phyloP scores from a whole-genome alignment of 1,140 invertebrate species.

The Brachionus sp. region DNA sequence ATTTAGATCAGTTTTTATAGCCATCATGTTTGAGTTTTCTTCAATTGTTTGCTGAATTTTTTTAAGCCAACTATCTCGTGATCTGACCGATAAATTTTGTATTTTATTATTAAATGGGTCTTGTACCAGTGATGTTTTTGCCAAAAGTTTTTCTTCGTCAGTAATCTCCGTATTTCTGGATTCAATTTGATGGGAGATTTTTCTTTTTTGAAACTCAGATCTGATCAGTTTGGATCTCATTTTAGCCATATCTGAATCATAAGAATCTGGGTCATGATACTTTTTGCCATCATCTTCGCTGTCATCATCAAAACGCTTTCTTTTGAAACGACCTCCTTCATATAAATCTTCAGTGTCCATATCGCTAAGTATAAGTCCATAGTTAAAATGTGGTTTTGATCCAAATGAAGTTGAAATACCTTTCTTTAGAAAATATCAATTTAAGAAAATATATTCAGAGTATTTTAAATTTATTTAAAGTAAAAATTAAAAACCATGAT shows the following conservation, averaged over 20 bases:
- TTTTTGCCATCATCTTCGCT: neutral
- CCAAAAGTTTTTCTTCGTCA: constrained; percentile 8
- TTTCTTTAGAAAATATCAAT: neutral
- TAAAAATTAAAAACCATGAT: too few species aligned
- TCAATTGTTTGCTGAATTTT: constrained; percentile 34
- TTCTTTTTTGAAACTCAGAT: constrained; percentile 26
- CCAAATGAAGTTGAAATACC: constrained; percentile 22
- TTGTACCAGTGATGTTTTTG: constrained; percentile 24
- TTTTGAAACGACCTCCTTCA: constrained; percentile 23
- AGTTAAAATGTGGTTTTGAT: constrained; percentile 25
- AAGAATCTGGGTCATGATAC: neutral
- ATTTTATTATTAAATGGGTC: constrained; percentile 29
- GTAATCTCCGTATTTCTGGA: neutral
- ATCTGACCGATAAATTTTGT: constrained; percentile 16
- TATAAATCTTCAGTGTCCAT: constrained; percentile 32
- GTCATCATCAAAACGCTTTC: constrained; percentile 27
- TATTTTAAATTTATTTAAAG: neutral
- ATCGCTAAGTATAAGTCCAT: neutral
- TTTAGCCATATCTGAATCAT: constrained; percentile 36
- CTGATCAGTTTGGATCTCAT: constrained; percentile 29
- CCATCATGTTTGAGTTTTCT: neutral
- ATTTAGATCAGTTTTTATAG: neutral
- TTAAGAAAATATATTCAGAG: neutral
- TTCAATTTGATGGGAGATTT: neutral
- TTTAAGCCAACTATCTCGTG: constrained; percentile 37